These are phyloP conservation scores for Bombus haemorrhoidalis DNA, from an alignment of 1,140 invertebrate genomes.

Conservation along the genomic window DNA sequence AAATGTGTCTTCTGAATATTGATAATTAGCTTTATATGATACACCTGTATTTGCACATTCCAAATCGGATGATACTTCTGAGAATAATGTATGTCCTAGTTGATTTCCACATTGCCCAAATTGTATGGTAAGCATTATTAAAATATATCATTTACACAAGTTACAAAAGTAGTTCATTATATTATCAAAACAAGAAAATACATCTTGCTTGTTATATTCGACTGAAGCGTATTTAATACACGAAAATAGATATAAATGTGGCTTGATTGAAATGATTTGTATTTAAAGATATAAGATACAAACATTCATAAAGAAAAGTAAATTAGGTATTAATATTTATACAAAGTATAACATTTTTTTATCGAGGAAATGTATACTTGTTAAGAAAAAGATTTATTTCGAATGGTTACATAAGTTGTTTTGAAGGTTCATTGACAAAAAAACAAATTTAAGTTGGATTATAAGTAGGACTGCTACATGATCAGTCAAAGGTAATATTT, in stretches of 20 bases:
- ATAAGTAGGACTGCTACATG: neutral
- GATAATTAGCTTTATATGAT: conserved; percentile 60
- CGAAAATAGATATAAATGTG: neutral
- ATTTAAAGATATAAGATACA: neutral
- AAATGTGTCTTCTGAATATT: conserved; percentile 72
- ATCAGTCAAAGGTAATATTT: neutral
- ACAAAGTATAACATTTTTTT: neutral
- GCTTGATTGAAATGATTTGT: neutral
- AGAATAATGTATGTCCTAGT: conserved; percentile 81
- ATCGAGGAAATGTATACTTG: neutral
- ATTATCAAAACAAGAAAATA: neutral
- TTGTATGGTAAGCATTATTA: conserved; percentile 80
- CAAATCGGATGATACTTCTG: conserved; percentile 79
- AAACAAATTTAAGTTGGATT: neutral
- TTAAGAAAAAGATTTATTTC: neutral
- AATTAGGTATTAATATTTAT: neutral
- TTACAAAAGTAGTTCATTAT: neutral
- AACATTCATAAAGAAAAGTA: neutral
- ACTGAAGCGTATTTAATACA: neutral
- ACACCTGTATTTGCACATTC: conserved; percentile 63
- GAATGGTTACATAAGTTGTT: neutral
- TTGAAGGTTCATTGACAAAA: neutral
- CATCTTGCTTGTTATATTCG: neutral
- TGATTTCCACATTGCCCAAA: conserved; percentile 86
- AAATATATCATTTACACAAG: neutral